Evolutionary conservation across 2,113 vertebrate genomes (phyloP).

Genomic region (Poicephalus meyeri): DNA sequence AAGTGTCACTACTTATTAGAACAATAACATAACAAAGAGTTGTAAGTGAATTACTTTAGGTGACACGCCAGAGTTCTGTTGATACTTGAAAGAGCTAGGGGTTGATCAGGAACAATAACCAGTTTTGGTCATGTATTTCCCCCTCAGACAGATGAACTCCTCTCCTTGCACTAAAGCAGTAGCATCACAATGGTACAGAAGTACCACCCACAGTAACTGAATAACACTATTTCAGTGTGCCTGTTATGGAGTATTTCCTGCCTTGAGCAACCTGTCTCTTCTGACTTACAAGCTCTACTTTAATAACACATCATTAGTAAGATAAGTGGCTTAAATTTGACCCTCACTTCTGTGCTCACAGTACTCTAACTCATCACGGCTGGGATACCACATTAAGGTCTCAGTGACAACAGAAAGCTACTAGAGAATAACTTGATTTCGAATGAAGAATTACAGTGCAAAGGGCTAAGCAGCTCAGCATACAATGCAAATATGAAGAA

Average conservation of each 20-base stretch:
- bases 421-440: neutral
- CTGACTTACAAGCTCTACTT: neutral
- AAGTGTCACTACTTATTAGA: constrained; percentile 42
- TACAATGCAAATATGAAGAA: neutral
- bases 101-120: neutral
- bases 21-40: neutral
- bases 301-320: neutral
- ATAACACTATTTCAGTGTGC: neutral
- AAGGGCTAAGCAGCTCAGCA: neutral
- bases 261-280: neutral
- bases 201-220: neutral
- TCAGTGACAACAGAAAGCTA: neutral
- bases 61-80: neutral
- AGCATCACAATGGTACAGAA: neutral
- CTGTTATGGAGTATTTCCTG: neutral
- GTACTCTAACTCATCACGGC: neutral
- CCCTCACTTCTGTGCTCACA: neutral
- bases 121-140: neutral
- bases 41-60: neutral
- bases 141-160: neutral
- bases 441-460: neutral
- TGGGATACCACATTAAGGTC: neutral
- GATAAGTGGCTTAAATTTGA: neutral
- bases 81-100: neutral
- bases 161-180: neutral